Conservation (phyloP, 2,888 invertebrate species). For the Synanthedon formicaeformis region DNA sequence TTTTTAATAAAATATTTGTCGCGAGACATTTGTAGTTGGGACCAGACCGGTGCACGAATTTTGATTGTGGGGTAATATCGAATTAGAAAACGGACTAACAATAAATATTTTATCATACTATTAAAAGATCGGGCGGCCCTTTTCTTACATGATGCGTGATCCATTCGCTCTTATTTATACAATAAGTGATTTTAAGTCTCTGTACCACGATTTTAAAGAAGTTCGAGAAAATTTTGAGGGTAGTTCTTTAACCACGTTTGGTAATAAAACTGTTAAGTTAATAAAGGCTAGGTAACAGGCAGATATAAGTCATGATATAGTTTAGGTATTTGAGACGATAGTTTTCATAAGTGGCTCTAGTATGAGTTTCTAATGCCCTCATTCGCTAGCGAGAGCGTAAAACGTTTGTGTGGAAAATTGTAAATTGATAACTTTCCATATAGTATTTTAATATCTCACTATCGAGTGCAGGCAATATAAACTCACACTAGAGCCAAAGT, state of each 20-base stretch:
- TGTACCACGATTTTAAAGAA: conserved; percentile 12
- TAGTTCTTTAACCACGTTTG: background rate
- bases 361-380: no score
- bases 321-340: no score
- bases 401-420: no score
- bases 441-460: no score
- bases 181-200: conserved; percentile 9
- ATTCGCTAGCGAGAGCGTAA: no score
- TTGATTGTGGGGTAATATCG: conserved; percentile 35
- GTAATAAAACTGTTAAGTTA: no score
- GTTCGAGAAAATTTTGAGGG: background rate
- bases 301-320: no score
- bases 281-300: no score
- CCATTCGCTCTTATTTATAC: conserved; percentile 3
- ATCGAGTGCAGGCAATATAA: no score
- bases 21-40: conserved; percentile 22
- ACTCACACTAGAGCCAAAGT: no score
- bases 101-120: conserved; percentile 12
- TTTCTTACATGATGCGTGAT: conserved; percentile 19
- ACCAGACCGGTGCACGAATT: conserved; percentile 65
- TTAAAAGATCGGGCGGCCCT: conserved; percentile 23
- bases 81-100: conserved; percentile 8
- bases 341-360: no score
- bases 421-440: no score
- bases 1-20: conserved; percentile 7